Conservation (phyloP, 2,797 vertebrate genomes). For the Mastacembelus armatus region DNA sequence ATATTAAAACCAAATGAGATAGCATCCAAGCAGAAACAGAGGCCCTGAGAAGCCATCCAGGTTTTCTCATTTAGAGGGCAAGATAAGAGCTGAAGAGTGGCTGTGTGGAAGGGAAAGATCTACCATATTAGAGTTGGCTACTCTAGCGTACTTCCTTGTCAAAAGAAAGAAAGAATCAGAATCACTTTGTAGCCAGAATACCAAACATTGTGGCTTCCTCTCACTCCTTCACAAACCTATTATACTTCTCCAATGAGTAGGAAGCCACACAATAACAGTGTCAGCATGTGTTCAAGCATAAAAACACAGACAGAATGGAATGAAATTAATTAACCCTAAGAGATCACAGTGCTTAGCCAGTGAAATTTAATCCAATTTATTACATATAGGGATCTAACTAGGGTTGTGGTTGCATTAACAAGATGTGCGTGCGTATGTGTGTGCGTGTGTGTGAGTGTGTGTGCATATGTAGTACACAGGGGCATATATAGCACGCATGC, state of each 20-base stretch:
- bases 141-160: conserved; percentile 69
- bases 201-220: conserved; percentile 67
- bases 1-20: conserved; percentile 83
- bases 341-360: conserved; percentile 80
- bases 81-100: conserved; percentile 77
- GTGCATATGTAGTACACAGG: not conserved
- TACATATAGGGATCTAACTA: conserved; percentile 79
- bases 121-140: conserved; percentile 68
- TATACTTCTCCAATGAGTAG: conserved; percentile 76
- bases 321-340: conserved; percentile 86
- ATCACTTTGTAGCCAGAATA: conserved; percentile 75
- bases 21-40: conserved; percentile 79
- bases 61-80: conserved; percentile 75
- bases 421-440: conserved; percentile 47
- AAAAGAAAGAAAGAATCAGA: conserved; percentile 64
- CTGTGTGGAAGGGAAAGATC: conserved; percentile 65
- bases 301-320: conserved; percentile 82
- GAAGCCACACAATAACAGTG: conserved; percentile 78
- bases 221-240: conserved; percentile 67
- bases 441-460: conserved; percentile 15
- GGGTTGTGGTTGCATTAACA: conserved; percentile 73
- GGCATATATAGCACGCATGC: not conserved
- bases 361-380: conserved; percentile 85
- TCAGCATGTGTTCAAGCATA: conserved; percentile 82
- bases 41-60: conserved; percentile 73